phyloP scores from a whole-genome alignment of 2,888 invertebrate genomes.

The Suillia variegata region DNA sequence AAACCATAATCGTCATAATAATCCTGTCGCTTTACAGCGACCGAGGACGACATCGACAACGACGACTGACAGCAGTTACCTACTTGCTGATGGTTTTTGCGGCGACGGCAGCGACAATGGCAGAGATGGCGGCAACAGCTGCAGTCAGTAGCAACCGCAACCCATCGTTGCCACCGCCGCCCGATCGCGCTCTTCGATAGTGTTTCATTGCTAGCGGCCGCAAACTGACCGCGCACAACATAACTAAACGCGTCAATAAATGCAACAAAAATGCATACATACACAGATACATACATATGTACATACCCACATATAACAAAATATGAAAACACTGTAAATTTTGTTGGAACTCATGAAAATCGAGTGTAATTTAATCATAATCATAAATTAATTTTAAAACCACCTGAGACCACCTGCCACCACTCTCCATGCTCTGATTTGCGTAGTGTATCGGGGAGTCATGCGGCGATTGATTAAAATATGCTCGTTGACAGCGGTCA shows the following conservation, averaged over 20 bases:
- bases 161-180: neutral
- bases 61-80: conserved; percentile 7
- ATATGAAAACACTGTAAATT: too few relatives aligned
- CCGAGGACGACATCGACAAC: neutral
- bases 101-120: neutral
- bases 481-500: too few relatives aligned
- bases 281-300: neutral
- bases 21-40: conserved; percentile 4
- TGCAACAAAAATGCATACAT: neutral
- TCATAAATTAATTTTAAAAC: too few relatives aligned
- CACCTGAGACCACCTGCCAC: too few relatives aligned
- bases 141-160: neutral
- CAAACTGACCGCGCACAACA: neutral
- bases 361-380: too few relatives aligned
- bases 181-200: neutral
- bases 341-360: too few relatives aligned
- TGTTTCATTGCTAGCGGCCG: too few relatives aligned
- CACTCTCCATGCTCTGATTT: too few relatives aligned
- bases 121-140: neutral
- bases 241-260: conserved; percentile 17
- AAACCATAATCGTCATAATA: conserved; percentile 27
- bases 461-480: too few relatives aligned
- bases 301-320: neutral
- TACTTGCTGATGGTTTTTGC: conserved; percentile 9
- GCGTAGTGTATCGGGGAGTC: too few relatives aligned